These are phyloP conservation scores for Oreochromis spilurus DNA, from an alignment of 2,113 vertebrate species.

Conservation along the genomic window DNA sequence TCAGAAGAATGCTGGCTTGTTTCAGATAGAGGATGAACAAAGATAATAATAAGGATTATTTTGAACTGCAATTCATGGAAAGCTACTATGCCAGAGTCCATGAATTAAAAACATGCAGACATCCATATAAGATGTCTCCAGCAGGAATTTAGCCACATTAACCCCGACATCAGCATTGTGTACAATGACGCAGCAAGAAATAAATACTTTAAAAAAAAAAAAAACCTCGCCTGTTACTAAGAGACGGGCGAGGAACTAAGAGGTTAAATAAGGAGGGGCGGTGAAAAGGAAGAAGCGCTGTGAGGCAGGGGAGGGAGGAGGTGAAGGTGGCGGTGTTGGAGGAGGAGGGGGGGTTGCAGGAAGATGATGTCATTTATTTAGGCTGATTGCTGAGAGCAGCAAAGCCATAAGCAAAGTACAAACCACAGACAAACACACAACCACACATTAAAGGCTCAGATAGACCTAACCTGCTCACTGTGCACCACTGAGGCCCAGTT, in stretches of 20 bases:
- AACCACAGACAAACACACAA: constrained; percentile 48
- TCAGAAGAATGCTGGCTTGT: not conserved
- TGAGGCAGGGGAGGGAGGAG: constrained; percentile 32
- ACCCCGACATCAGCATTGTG: not conserved
- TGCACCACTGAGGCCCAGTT: constrained; percentile 3
- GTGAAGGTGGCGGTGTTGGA: constrained; percentile 39
- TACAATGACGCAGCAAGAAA: constrained; percentile 53
- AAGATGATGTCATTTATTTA: constrained; percentile 72
- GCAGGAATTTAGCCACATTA: not conserved
- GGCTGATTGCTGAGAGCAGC: constrained; percentile 61
- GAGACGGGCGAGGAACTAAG: constrained; percentile 24
- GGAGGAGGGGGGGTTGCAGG: constrained; percentile 33
- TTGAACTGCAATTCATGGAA: not conserved
- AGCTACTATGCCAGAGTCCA: not conserved
- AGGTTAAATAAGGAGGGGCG: constrained; percentile 45
- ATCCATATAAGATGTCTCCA: not conserved
- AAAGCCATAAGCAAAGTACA: constrained; percentile 53
- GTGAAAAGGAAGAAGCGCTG: constrained; percentile 26
- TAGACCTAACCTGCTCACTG: constrained; percentile 37
- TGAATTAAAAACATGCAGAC: not conserved
- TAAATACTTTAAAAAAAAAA: not conserved
- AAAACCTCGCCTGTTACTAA: constrained; percentile 33
- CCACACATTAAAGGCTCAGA: constrained; percentile 48
- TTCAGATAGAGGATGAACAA: not conserved
- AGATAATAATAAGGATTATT: not conserved